Base-by-base conservation (phyloP, 2,888 invertebrate genomes). In the Sesamia inferens region DNA sequence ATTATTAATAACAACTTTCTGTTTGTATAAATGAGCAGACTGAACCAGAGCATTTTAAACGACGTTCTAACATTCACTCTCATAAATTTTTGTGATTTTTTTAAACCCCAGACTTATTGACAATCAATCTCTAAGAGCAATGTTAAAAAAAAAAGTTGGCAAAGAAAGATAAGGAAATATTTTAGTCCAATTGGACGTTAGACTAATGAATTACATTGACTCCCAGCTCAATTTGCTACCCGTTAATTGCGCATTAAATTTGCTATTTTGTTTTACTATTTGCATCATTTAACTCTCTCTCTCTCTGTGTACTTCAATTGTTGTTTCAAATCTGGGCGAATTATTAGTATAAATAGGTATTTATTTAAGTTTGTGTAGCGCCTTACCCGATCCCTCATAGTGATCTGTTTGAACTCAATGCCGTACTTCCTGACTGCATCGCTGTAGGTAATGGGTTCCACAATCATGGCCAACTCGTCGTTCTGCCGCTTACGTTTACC, bases 381-480 rank as follows among this genome's bases (percentile, higher is more conserved):
- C 54, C 75, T 89, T 85, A 94, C 94, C 91, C 86, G 91, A 70
- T 90, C 88, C 65, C 82, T 88, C 57, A 86, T 82, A 14, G 81
- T 79, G 39, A 90, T 74, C 6, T 85, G 63, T 70, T 86, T 88
- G 54, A 94, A 93, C 66, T 96, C 90, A 24, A 97, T 82, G 39
- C 96, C 97, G 88, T 96, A 97, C 83, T 94, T 93, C 61, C 91
- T 85, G 16, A 92, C 83, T 0, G 94, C 93, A 10, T 96, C 95
- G 6, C 94, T 91, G 84, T 97, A 97, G 0, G 93, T 93, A 5
- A 91, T 81, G 10, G 97, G 96, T 79, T 97, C 96, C 57, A 94
- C 78, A 58, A 90, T 89, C 82, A 93, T 89, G 1, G 90, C 87
- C 1, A 94, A 83, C 31, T 93, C 92, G 68, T 94, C 94, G 55